phyloP scores from a whole-genome alignment of 2,797 vertebrate genomes.

The Chrosomus eos region DNA sequence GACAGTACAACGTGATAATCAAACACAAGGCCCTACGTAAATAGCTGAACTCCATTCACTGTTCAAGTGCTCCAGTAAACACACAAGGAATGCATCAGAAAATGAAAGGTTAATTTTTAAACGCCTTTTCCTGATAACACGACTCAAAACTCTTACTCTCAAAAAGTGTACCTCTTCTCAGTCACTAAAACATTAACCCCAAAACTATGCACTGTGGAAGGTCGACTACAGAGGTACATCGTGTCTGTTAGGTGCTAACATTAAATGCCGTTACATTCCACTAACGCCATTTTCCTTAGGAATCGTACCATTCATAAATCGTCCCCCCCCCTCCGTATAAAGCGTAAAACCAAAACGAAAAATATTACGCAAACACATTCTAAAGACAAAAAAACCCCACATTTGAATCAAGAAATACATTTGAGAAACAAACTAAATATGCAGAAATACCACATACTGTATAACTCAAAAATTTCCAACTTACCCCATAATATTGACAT shows the following conservation, averaged over 20 bases:
- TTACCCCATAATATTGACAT: conserved; percentile 51
- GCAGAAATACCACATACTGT: conserved; percentile 4
- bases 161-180: not conserved
- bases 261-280: not conserved
- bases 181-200: conserved; percentile 26
- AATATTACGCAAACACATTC: not conserved
- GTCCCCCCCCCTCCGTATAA: not conserved
- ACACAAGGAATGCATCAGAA: conserved; percentile 29
- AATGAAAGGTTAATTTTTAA: conserved; percentile 40
- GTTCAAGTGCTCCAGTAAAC: conserved; percentile 24
- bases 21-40: conserved; percentile 39
- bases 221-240: conserved; percentile 3
- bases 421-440: not conserved
- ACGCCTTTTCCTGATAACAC: conserved; percentile 2
- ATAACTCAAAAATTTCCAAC: conserved; percentile 48
- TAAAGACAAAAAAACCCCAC: not conserved
- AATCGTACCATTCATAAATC: not conserved
- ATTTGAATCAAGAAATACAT: not conserved
- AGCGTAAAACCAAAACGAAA: not conserved
- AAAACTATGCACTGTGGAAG: conserved; percentile 24
- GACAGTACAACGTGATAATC: not conserved
- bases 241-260: not conserved
- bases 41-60: conserved; percentile 16
- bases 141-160: not conserved
- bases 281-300: conserved; percentile 3